Evolutionary conservation across 2,797 vertebrate species (phyloP), one percentile per base, ranked within the genome.

Genomic region (Holocentrus rufus): DNA sequence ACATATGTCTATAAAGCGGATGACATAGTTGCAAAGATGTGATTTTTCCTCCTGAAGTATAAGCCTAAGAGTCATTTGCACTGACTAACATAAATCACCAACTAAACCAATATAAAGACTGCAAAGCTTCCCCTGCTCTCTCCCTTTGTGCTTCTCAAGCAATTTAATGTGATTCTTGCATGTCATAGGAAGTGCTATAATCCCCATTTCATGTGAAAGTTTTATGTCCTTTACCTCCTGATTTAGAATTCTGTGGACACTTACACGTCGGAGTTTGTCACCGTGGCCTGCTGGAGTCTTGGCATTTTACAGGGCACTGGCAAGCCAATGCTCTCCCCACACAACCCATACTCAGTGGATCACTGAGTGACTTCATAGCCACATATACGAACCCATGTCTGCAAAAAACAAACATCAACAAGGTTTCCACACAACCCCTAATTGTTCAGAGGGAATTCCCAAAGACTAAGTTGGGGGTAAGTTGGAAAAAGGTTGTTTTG

Each of bases 301-400:
- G 79, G n/a, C 53, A 61, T 74, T 83, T 82, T 80, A 84, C 69
- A 63, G 52, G 74, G 10, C 44, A 63, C 65, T 85, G 88, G 77
- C 84, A 83, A 64, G 74, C 65, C 42, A n/a, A 8, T 47, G 72
- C 77, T 70, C 70, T 76, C 55, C 65, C 82, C 82, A 79, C 82
- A 86, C 63, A 74, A 69, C 60, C 84, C 72, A 30, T 66, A 54
- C 57, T 57, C 46, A 69, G 66, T 25, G 63, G 62, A 65, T 13
- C 46, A 72, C 79, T 58, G 15, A 31, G 82, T 89, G 88, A 91
- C 88, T 85, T 89, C 90, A 90, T 86, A 69, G 86, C 87, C 88
- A 81, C 89, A 88, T 42, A 55, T 25, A 75, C 53, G 58, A 77
- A 73, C 20, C 42, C 65, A n/a, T 53, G 66, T 56, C 62, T 7